Percentiles rank a stretch among this genome's conserved stretches.
These are phyloP conservation scores for Fundulus diaphanus DNA, from an alignment of 2,797 vertebrate species.

Conservation along the genomic window DNA sequence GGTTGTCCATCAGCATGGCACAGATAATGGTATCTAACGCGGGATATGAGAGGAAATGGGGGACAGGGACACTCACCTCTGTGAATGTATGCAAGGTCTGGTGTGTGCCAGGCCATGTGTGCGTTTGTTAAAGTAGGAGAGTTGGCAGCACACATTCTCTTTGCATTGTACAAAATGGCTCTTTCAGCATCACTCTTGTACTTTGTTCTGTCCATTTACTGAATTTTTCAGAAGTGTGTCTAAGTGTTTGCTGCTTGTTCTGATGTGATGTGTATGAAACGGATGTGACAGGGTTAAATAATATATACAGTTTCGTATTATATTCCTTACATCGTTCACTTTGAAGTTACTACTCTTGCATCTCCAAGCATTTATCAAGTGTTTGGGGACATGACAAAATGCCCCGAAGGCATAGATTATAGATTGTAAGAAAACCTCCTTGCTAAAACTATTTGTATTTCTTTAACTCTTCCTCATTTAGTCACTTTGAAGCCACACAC, in stretches of 20 bases:
- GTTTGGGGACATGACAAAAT: slow-evolving; percentile 10
- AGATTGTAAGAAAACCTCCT: neutral
- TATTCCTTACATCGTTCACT: slow-evolving; percentile 23
- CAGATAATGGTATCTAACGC: slow-evolving; percentile 74
- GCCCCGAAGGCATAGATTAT: slow-evolving; percentile 8
- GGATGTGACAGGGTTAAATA: slow-evolving; percentile 10
- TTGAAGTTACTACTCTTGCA: neutral
- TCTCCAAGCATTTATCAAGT: slow-evolving; percentile 19
- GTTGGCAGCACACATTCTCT: slow-evolving; percentile 13
- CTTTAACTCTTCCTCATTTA: neutral
- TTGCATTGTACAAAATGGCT: slow-evolving; percentile 20
- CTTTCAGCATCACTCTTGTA: neutral
- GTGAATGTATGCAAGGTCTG: slow-evolving; percentile 27
- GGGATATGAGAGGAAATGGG: slow-evolving; percentile 55
- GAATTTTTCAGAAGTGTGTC: neutral
- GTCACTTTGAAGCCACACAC: neutral
- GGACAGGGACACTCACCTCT: slow-evolving; percentile 50
- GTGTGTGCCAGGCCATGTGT: slow-evolving; percentile 35
- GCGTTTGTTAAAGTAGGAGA: slow-evolving; percentile 7
- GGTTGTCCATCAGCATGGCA: slow-evolving; percentile 57
- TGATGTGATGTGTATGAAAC: neutral
- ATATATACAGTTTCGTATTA: slow-evolving; percentile 1
- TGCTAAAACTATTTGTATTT: neutral
- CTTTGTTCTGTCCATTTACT: neutral
- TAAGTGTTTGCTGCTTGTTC: slow-evolving; percentile 8